Conservation (phyloP, 1,140 invertebrate species). For the Apis florea region DNA sequence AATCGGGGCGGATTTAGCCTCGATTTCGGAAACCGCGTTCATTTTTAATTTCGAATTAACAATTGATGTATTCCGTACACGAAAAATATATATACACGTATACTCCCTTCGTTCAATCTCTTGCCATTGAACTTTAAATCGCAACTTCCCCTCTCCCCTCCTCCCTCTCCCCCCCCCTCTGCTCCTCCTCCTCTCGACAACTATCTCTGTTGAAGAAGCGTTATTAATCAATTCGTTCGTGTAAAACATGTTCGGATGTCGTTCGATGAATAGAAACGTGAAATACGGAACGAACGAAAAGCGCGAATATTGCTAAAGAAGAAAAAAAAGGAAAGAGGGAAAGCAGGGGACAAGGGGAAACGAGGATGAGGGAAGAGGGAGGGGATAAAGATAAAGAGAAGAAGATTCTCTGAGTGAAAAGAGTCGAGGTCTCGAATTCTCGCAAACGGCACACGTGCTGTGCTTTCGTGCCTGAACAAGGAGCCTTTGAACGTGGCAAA, state of each 20-base stretch:
- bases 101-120: neutral
- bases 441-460: neutral
- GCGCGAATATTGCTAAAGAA: neutral
- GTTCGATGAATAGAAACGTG: neutral
- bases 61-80: neutral
- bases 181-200: neutral
- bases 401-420: neutral
- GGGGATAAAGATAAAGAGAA: neutral
- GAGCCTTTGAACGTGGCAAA: neutral
- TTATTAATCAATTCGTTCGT: neutral
- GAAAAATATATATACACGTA: neutral
- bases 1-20: neutral
- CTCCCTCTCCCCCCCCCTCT: too few species aligned
- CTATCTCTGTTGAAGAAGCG: neutral
- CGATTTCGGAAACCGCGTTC: neutral
- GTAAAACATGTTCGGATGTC: neutral
- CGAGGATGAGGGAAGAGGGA: too few species aligned
- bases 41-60: neutral
- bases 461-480: neutral
- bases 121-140: neutral
- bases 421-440: neutral
- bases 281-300: neutral
- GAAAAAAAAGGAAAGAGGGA: too few species aligned
- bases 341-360: too few species aligned
- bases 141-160: too few species aligned